These are phyloP conservation scores for Muscicapa striata DNA, from an alignment of 2,797 vertebrate genomes.

Conservation along the genomic window DNA sequence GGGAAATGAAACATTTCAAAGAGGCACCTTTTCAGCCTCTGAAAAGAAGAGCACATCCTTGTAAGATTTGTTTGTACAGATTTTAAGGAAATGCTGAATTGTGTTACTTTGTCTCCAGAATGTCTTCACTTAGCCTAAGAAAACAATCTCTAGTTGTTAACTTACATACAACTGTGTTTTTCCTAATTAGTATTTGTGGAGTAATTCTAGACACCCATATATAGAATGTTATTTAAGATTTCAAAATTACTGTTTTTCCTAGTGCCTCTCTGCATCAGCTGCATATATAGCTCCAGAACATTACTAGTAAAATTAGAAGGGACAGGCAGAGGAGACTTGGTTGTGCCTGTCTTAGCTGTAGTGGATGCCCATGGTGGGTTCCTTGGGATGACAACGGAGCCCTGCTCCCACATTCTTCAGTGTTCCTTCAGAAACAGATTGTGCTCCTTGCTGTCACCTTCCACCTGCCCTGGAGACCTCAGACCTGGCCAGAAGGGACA, in stretches of 20 bases:
- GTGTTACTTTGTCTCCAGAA: background rate
- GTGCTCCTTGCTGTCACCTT: background rate
- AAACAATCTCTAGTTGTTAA: background rate
- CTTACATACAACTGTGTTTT: background rate
- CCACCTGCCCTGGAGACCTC: background rate
- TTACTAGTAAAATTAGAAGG: background rate
- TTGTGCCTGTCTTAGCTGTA: background rate
- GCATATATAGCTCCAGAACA: constrained; percentile 3
- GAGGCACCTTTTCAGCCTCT: background rate
- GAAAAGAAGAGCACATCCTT: background rate
- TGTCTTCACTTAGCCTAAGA: background rate
- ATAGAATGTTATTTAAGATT: background rate
- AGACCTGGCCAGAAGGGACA: background rate
- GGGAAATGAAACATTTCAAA: background rate
- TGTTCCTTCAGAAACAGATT: background rate
- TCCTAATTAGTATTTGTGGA: background rate
- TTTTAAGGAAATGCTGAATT: background rate
- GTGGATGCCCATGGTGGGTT: background rate
- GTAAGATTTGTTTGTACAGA: background rate
- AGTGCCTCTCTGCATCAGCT: background rate
- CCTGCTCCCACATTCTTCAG: background rate
- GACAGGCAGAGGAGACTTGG: background rate
- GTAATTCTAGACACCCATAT: background rate
- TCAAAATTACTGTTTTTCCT: background rate
- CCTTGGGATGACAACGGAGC: background rate